These are phyloP conservation scores for Sialia sialis DNA, from an alignment of 2,113 vertebrate species.

Conservation along the genomic window DNA sequence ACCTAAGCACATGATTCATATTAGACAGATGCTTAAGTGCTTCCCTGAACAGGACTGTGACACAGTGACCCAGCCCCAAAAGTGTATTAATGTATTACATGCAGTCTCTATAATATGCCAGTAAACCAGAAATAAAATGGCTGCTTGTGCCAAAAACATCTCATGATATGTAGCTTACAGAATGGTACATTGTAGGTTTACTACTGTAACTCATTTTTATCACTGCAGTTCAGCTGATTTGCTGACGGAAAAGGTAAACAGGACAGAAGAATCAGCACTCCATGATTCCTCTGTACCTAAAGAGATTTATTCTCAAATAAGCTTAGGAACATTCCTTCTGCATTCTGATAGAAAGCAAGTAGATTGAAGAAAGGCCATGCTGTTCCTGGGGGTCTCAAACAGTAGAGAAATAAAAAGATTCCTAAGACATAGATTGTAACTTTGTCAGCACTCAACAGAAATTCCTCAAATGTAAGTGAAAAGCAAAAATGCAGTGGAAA, in stretches of 20 bases:
- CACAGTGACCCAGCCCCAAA: background rate
- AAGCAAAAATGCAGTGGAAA: background rate
- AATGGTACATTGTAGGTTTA: background rate
- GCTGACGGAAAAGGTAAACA: background rate
- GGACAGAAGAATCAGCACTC: background rate
- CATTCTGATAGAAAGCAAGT: background rate
- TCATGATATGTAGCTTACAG: background rate
- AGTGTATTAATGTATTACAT: background rate
- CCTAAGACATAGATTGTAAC: background rate
- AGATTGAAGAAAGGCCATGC: background rate
- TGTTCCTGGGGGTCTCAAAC: background rate
- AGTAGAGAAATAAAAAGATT: background rate
- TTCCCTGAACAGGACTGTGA: conserved; percentile 12
- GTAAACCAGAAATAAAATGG: conserved; percentile 30
- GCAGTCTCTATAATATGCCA: background rate
- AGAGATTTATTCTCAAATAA: conserved; percentile 11
- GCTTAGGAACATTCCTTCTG: background rate
- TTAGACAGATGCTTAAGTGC: background rate
- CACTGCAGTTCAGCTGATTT: background rate
- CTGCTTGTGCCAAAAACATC: conserved; percentile 4
- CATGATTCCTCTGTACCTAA: background rate
- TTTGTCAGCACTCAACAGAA: background rate
- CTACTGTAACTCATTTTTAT: conserved; percentile 43
- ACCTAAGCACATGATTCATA: background rate
- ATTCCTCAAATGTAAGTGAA: background rate